Conservation (phyloP, 1,140 invertebrate species). For the Vollenhovia emeryi region DNA sequence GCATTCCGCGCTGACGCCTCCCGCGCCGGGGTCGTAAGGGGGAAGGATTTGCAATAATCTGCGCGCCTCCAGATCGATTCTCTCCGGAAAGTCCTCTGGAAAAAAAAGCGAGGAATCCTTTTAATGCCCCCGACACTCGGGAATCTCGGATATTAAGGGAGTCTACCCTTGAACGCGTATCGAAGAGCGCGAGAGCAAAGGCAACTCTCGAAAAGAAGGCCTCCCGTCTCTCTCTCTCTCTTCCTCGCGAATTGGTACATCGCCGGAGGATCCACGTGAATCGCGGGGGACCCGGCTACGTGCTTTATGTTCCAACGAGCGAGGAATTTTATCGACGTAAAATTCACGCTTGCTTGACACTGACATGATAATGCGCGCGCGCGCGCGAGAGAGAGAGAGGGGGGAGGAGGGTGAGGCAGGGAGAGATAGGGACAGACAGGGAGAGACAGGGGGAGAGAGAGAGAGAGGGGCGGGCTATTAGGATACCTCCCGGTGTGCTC, state of each 20-base stretch:
- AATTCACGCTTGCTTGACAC: conserved; percentile 20
- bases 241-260: conserved; percentile 17
- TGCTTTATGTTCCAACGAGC: conserved; percentile 34
- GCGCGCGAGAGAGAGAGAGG: no score
- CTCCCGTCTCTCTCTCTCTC: not conserved
- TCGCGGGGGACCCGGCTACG: conserved; percentile 44
- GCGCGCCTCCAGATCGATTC: conserved; percentile 79
- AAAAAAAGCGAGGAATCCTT: conserved; percentile 23
- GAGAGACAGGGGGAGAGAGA: no score
- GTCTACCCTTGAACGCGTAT: not conserved
- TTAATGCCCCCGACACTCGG: not conserved
- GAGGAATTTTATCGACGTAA: not conserved
- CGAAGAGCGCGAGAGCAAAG: not conserved
- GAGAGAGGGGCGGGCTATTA: no score
- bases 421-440: no score
- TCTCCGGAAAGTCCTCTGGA: conserved; percentile 78
- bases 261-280: conserved; percentile 18
- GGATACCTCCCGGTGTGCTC: not conserved
- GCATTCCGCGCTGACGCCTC: conserved; percentile 81
- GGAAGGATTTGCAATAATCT: conserved; percentile 79
- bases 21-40: conserved; percentile 78
- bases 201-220: not conserved
- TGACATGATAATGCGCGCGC: conserved; percentile 24
- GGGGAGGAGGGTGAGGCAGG: no score
- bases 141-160: not conserved